Evolutionary conservation across 1,140 invertebrate genomes (phyloP), one percentile per base, ranked within the genome.

Genomic region (Dreissena rostriformis): DNA sequence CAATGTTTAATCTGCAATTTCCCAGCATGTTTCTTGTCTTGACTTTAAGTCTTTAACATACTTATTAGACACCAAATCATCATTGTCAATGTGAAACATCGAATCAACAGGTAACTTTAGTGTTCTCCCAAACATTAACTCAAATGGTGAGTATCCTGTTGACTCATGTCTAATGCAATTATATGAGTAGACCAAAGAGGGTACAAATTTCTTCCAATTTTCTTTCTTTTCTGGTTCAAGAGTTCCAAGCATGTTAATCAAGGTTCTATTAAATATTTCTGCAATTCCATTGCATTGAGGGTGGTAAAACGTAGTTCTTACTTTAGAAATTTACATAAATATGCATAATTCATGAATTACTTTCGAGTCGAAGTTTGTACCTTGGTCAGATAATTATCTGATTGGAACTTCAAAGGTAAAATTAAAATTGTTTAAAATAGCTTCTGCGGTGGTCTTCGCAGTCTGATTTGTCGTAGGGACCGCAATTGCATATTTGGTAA

Each of bases 351-450:
- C 77, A 61, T 75, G 29, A 19, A 85, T 68, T 15, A 86, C 14
- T 1, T 76, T 19, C 17, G 7, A 4, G 61, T 86, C 74, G 61
- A 86, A 86, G 51, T 83, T 68, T 17, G 71, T 17, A 7, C 73
- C 80, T 52, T 86, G 85, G 63, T 86, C 80, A 14, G 78, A 52
- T 52, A 73, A 82, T n/a, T 79, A 52, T 19, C 63, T 39, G 6
- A 19, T 28, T 17, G 76, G 65, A 8, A 29, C 61, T 5, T 72
- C 73, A 52, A 76, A 84, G 57, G 76, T 80, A 8, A 81, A 11
- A 24, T 63, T 86, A 71, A 52, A 82, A 29, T 26, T 52, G 63
- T 29, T 67, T 11, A 28, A 70, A 12, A 70, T 28, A 26, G 67
- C 67, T 10, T 24, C 67, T 7, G 67, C 67, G 10, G 67, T 70